These are phyloP conservation scores for Austrofundulus limnaeus DNA, from an alignment of 2,113 vertebrate genomes.

Conservation along the genomic window DNA sequence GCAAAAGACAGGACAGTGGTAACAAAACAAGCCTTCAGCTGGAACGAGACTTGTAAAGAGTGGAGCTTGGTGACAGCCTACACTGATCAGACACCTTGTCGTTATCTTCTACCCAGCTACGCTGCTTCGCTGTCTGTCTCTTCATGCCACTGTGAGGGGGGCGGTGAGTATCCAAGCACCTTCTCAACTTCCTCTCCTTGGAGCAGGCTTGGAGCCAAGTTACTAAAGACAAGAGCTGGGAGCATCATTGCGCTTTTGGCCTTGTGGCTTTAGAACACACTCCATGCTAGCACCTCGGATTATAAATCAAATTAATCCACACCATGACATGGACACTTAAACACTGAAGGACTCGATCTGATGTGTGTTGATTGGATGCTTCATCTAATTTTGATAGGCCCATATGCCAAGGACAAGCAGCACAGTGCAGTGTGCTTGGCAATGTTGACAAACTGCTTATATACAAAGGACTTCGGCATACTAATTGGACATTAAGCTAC, in stretches of 20 bases:
- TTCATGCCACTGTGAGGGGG: constrained; percentile 17
- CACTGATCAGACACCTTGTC: background rate
- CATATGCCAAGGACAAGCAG: constrained; percentile 59
- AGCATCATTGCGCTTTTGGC: constrained; percentile 59
- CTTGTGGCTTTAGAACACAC: constrained; percentile 52
- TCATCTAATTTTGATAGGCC: constrained; percentile 64
- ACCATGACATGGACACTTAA: constrained; percentile 46
- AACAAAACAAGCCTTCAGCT: background rate
- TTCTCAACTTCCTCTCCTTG: constrained; percentile 24
- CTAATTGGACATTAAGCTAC: constrained; percentile 55
- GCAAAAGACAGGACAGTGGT: background rate
- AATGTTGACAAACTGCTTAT: constrained; percentile 64
- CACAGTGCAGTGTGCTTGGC: constrained; percentile 24
- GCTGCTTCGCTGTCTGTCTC: background rate
- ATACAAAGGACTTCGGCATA: constrained; percentile 62
- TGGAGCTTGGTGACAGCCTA: background rate
- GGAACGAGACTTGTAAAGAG: background rate
- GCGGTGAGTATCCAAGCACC: constrained; percentile 18
- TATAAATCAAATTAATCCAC: constrained; percentile 62
- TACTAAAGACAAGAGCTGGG: constrained; percentile 58
- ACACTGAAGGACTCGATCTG: constrained; percentile 34
- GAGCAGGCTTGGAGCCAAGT: constrained; percentile 46
- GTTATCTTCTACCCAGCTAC: background rate
- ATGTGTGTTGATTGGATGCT: constrained; percentile 52
- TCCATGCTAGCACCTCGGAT: constrained; percentile 25